Percentiles rank a stretch among this genome's conserved stretches.
These are phyloP conservation scores for Apis mellifera DNA, from an alignment of 1,140 invertebrate genomes.

Conservation along the genomic window Amel_HAv3.1 CM009934.2:8489501-8490000, in stretches of 20 bases:
- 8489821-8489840: constrained; percentile 16
- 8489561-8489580: constrained; percentile 68
- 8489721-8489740: constrained; percentile 20
- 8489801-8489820: constrained; percentile 15
- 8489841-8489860: constrained; percentile 46
- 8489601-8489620: constrained; percentile 5
- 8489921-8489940: constrained; percentile 27
- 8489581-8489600: constrained; percentile 17
- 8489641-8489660: background rate
- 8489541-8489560: constrained; percentile 73
- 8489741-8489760: constrained; percentile 1
- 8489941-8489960: constrained; percentile 86
- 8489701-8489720: constrained; percentile 33
- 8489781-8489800: background rate
- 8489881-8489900: background rate
- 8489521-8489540: constrained; percentile 69
- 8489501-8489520: constrained; percentile 85
- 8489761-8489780: background rate
- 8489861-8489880: background rate
- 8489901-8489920: constrained; percentile 5
- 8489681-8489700: constrained; percentile 32
- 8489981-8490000: constrained; percentile 89
- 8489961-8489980: constrained; percentile 89
- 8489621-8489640: constrained; percentile 7
- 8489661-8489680: background rate